phyloP scores from a whole-genome alignment of 2,113 vertebrate genomes.

The Nettapus auritus region DNA sequence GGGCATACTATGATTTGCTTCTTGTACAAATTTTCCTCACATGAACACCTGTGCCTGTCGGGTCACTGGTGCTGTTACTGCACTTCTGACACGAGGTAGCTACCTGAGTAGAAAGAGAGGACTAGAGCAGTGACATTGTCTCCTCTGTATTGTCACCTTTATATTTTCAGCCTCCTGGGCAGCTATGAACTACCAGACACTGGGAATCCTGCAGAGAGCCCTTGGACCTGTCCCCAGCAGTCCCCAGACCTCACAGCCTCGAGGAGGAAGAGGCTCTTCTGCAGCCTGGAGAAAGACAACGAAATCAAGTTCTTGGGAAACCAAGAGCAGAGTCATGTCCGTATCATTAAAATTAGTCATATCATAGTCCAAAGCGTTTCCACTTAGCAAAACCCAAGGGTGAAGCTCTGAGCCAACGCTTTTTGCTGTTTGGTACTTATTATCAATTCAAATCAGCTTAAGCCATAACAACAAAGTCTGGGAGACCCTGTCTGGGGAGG shows the following conservation, averaged over 20 bases:
- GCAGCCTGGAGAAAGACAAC: background rate
- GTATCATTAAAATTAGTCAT: no score
- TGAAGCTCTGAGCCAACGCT: background rate
- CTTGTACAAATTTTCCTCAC: background rate
- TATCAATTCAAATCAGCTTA: slow-evolving; percentile 22
- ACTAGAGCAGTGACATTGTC: no score
- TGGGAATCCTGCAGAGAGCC: background rate
- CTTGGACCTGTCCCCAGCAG: background rate
- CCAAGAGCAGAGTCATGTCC: background rate
- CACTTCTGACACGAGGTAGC: background rate
- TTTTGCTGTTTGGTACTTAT: background rate
- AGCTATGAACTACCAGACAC: background rate
- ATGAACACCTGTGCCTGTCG: background rate
- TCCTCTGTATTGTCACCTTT: background rate
- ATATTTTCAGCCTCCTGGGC: background rate
- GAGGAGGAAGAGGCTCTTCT: background rate
- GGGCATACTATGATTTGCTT: background rate
- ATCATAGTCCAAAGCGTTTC: background rate
- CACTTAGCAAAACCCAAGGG: background rate
- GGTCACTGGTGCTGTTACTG: background rate
- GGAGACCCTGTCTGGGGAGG: background rate
- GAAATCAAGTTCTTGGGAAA: background rate
- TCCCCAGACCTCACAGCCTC: background rate
- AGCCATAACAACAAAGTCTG: background rate
- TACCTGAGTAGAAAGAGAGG: background rate